Percentiles rank a stretch among this genome's conserved stretches.
phyloP scores from a whole-genome alignment of 1,140 invertebrate species.

The Atta colombica region DNA sequence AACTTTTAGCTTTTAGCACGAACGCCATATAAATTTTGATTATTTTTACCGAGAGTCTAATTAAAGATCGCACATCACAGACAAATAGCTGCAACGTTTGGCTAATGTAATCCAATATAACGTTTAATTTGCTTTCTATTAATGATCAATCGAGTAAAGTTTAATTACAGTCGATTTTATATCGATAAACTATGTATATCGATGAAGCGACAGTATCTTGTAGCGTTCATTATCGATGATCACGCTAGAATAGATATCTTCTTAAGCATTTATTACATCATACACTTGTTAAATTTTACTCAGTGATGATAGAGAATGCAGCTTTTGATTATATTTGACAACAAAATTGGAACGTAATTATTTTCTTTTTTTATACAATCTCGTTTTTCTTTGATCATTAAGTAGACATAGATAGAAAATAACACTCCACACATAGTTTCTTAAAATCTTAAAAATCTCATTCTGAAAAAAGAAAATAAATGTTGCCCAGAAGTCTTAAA shows the following conservation, averaged over 20 bases:
- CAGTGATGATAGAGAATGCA: not conserved
- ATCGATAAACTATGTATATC: not conserved
- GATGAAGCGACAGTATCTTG: not conserved
- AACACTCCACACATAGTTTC: too few relatives aligned
- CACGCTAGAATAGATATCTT: not conserved
- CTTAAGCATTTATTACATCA: not conserved
- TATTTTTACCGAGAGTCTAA: not conserved
- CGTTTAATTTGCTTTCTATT: not conserved
- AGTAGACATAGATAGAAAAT: too few relatives aligned
- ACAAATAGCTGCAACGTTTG: not conserved
- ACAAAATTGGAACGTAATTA: not conserved
- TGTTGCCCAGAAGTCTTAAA: too few relatives aligned
- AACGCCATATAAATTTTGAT: slow-evolving; percentile 15
- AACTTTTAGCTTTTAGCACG: not conserved
- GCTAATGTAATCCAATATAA: not conserved
- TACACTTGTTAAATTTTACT: not conserved
- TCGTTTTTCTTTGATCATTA: not conserved
- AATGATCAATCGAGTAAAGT: not conserved
- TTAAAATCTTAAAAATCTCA: too few relatives aligned
- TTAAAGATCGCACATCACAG: not conserved
- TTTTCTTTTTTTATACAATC: not conserved
- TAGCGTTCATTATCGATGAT: not conserved
- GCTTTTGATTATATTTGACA: not conserved
- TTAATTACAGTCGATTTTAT: not conserved
- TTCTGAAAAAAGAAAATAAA: too few relatives aligned